Percentiles rank a stretch among this genome's conserved stretches.
Evolutionary conservation across 2,113 vertebrate species (phyloP).

Genomic region (Eurystomus gularis): DNA sequence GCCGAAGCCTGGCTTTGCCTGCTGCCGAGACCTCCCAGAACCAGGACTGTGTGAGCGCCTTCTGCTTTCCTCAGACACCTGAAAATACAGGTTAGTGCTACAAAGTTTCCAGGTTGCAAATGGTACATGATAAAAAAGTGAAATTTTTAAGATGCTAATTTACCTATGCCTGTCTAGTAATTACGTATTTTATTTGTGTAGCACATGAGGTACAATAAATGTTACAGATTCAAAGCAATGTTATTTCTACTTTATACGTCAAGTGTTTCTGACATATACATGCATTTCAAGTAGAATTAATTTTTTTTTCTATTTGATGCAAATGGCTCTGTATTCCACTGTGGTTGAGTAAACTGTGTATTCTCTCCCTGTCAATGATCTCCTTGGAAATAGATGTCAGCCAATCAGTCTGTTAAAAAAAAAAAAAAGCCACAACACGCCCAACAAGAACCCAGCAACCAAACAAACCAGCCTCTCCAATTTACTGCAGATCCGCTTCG

Average conservation of each 20-base stretch:
- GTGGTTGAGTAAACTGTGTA: constrained; percentile 41
- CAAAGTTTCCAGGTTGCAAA: background rate
- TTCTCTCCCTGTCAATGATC: constrained; percentile 43
- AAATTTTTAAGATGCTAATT: constrained; percentile 45
- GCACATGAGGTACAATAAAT: constrained; percentile 17
- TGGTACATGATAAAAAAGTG: background rate
- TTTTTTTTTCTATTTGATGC: constrained; percentile 45
- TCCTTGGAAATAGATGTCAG: constrained; percentile 66
- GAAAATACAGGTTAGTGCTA: background rate
- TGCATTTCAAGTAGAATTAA: constrained; percentile 53
- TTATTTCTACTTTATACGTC: constrained; percentile 29
- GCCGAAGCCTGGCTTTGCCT: background rate
- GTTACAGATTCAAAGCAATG: constrained; percentile 42
- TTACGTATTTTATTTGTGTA: constrained; percentile 51
- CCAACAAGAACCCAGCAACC: constrained; percentile 33
- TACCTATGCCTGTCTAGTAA: constrained; percentile 39
- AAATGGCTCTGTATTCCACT: constrained; percentile 48
- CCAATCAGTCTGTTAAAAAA: constrained; percentile 18
- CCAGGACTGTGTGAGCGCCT: rapidly evolving
- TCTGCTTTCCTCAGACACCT: background rate
- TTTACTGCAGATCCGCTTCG: background rate
- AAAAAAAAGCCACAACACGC: background rate
- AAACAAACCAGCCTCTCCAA: constrained; percentile 63
- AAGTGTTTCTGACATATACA: constrained; percentile 56
- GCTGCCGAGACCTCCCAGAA: background rate